Evolutionary conservation across 2,113 vertebrate genomes (phyloP), one percentile per base, ranked within the genome.

Genomic region (Empidonax traillii): DNA sequence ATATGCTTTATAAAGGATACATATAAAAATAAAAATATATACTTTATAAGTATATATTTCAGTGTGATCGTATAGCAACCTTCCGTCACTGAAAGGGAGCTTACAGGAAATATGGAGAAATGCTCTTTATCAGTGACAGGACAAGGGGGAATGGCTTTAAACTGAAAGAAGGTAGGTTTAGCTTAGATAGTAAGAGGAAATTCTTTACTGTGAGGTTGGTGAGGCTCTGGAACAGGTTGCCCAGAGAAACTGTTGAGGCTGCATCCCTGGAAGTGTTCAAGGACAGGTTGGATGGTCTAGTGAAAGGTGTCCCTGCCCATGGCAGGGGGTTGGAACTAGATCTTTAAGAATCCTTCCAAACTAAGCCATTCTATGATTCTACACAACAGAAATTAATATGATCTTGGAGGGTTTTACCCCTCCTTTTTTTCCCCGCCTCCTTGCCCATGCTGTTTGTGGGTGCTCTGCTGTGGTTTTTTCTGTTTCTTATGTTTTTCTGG

Each of bases 241-340:
- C 31, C 18, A 33, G n/a, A 9, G 35, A 49, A 25, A 24, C 0
- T 69, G 3, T 59, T 31, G 13, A 2, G 74, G 15, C 1, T 9
- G 12, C 27, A 11, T 35, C 8, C 7, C 44, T 65, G 61, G 41
- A 3, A 19, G 12, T 6, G 6, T 30, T 49, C 61, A 69, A 33
- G 53, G 37, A 14, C 14, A 33, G 2, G 3, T 1, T 51, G 35
- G n/a, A 39, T 11, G 56, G 1, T 31, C 12, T 28, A 22, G 25
- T 31, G 56, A 6, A 43, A 58, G 11, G 2, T 35, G 23, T 39
- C 31, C 21, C 25, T 79, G 25, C 19, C 20, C 3, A 20, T 2
- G 20, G 30, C 23, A 46, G 4, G 4, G 12, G 9, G 1, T 1
- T 80, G 30, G 79, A 89, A 22, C 14, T 41, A 6, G 10, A 13